phyloP scores from a whole-genome alignment of 2,797 vertebrate genomes.

The Protosalanx chinensis region DNA sequence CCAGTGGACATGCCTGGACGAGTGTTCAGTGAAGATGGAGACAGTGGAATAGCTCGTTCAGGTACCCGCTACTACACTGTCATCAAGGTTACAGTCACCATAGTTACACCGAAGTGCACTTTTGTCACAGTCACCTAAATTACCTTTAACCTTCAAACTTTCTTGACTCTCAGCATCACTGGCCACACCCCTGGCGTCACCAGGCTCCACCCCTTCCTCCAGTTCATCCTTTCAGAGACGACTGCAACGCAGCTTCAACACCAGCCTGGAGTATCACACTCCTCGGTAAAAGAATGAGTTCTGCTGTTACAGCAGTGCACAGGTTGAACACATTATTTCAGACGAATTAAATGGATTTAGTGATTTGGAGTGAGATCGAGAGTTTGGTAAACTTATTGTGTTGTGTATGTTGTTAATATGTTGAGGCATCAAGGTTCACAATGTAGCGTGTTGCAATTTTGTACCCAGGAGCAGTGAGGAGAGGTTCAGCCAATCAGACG shows the following conservation, averaged over 20 bases:
- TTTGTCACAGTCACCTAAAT: neutral
- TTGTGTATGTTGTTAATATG: neutral
- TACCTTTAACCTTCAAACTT: neutral
- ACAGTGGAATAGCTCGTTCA: conserved; percentile 85
- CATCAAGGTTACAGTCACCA: neutral
- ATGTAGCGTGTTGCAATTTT: neutral
- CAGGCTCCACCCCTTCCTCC: conserved; percentile 74
- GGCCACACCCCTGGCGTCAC: conserved; percentile 83
- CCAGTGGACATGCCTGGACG: conserved; percentile 87
- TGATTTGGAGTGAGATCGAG: no score
- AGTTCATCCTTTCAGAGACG: conserved; percentile 83
- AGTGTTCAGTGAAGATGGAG: conserved; percentile 82
- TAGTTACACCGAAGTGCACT: neutral
- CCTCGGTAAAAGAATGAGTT: conserved; percentile 35
- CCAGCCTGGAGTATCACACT: conserved; percentile 83
- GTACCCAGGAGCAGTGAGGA: conserved; percentile 78
- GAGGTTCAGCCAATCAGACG: conserved; percentile 83
- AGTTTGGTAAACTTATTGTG: neutral
- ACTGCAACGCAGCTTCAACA: conserved; percentile 82
- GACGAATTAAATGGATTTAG: no score
- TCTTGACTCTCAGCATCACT: conserved; percentile 71
- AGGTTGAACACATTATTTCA: neutral
- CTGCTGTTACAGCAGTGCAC: neutral
- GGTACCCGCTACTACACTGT: conserved; percentile 59
- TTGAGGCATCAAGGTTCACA: neutral